Evolutionary conservation across 1,140 invertebrate species (phyloP).

Genomic region (Cyrtorhinus lividipennis): DNA sequence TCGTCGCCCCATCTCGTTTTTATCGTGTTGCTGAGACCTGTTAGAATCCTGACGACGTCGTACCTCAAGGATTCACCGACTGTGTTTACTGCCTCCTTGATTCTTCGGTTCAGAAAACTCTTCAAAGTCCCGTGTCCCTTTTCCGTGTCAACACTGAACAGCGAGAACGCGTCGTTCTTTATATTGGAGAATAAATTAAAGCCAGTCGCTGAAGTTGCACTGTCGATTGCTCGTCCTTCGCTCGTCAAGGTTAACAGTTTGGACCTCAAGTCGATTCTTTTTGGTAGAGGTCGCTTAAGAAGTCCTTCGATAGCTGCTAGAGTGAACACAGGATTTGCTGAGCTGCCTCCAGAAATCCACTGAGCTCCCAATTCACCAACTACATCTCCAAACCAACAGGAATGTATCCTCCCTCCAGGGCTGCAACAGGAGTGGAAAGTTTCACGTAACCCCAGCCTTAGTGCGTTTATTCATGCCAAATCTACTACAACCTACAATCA

Average conservation of each 20-base stretch:
- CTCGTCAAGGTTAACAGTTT: conserved; percentile 44
- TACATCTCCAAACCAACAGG: conserved; percentile 53
- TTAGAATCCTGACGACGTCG: conserved; percentile 17
- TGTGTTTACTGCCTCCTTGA: conserved; percentile 18
- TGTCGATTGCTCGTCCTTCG: conserved; percentile 45
- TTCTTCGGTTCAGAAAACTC: conserved; percentile 10
- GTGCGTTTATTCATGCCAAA: no score
- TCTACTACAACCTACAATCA: no score
- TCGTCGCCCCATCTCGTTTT: conserved; percentile 25
- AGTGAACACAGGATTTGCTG: conserved; percentile 47
- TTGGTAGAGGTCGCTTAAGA: conserved; percentile 33
- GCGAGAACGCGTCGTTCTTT: conserved; percentile 30
- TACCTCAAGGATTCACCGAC: conserved; percentile 17
- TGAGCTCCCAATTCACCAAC: conserved; percentile 56
- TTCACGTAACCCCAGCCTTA: not conserved
- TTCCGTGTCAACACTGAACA: conserved; percentile 30
- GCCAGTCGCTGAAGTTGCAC: conserved; percentile 41
- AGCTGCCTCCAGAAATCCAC: conserved; percentile 45
- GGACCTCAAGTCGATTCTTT: conserved; percentile 27
- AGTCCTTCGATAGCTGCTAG: conserved; percentile 47
- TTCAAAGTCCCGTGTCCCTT: conserved; percentile 32
- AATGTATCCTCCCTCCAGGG: conserved; percentile 56
- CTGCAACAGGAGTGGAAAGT: conserved; percentile 26
- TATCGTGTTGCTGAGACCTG: conserved; percentile 31
- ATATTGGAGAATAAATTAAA: conserved; percentile 44